These are phyloP conservation scores for Cyanocitta stelleri DNA, from an alignment of 2,113 vertebrate species.

Conservation along the genomic window DNA sequence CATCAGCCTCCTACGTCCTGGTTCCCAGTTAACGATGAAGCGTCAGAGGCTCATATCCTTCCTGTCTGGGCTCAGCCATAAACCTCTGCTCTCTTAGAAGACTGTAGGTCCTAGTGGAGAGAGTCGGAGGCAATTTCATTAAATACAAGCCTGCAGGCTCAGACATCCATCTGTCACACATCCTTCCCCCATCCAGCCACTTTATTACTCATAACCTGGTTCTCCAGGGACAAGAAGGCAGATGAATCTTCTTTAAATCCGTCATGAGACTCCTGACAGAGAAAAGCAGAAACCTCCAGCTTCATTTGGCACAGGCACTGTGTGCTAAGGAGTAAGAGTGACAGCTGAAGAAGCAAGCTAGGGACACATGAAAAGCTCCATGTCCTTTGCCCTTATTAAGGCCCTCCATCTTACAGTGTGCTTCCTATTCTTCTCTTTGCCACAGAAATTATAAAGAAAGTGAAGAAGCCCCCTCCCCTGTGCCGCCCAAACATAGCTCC, in stretches of 20 bases:
- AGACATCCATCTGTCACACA: not conserved
- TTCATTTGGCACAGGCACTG: not conserved
- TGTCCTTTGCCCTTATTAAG: not conserved
- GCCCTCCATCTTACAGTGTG: not conserved
- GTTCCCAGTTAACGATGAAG: not conserved
- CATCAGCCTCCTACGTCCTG: not conserved
- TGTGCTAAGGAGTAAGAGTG: not conserved
- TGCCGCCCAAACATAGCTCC: constrained; percentile 83
- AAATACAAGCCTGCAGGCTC: not conserved
- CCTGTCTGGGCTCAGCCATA: not conserved
- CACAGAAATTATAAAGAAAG: constrained; percentile 87
- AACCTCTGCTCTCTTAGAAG: not conserved
- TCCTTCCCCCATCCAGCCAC: not conserved
- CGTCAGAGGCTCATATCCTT: not conserved
- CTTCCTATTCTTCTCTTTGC: not conserved
- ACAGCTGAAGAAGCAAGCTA: not conserved
- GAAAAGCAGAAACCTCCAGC: not conserved
- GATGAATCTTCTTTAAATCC: not conserved
- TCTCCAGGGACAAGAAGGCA: not conserved
- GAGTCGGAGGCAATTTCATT: not conserved
- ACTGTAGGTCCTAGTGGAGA: not conserved
- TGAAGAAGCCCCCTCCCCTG: constrained; percentile 86
- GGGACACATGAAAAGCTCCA: not conserved
- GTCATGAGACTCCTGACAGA: not conserved
- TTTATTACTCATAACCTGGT: not conserved